Percentiles rank a stretch among this genome's conserved stretches.
phyloP scores from a whole-genome alignment of 2,113 vertebrate species.

The Phoxinus phoxinus region DNA sequence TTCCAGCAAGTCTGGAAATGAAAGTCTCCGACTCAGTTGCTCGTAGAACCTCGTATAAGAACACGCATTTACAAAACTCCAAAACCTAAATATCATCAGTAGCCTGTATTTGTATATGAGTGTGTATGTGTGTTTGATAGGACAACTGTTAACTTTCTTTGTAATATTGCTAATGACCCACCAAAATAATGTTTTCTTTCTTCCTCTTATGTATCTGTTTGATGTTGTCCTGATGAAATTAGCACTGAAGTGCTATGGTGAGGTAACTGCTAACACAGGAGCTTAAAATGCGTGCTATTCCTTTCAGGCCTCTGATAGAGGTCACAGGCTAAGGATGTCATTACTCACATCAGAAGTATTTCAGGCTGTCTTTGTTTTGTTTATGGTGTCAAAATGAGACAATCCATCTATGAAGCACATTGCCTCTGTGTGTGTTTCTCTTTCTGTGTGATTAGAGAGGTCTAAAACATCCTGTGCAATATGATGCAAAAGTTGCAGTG shows the following conservation, averaged over 20 bases:
- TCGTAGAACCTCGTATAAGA: background rate
- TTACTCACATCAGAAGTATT: conserved; percentile 34
- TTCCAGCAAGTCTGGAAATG: conserved; percentile 47
- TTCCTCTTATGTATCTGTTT: conserved; percentile 40
- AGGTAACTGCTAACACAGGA: conserved; percentile 32
- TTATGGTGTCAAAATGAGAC: background rate
- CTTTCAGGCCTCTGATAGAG: conserved; percentile 11
- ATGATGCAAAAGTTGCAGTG: background rate
- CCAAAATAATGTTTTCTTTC: conserved; percentile 44
- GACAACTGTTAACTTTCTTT: conserved; percentile 2
- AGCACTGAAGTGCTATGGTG: conserved; percentile 38
- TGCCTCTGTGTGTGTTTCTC: background rate
- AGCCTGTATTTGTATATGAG: background rate
- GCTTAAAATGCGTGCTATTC: conserved; percentile 35
- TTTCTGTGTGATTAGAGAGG: conserved; percentile 4
- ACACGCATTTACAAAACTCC: background rate
- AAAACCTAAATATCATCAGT: background rate
- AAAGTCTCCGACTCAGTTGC: conserved; percentile 57
- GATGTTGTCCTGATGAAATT: conserved; percentile 46
- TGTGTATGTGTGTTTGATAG: background rate
- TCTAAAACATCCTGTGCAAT: background rate
- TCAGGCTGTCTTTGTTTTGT: conserved; percentile 2
- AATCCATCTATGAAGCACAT: background rate
- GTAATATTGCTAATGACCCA: conserved; percentile 30
- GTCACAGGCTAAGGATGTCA: background rate